phyloP scores from a whole-genome alignment of 2,113 vertebrate species.

The Rynchops niger region DNA sequence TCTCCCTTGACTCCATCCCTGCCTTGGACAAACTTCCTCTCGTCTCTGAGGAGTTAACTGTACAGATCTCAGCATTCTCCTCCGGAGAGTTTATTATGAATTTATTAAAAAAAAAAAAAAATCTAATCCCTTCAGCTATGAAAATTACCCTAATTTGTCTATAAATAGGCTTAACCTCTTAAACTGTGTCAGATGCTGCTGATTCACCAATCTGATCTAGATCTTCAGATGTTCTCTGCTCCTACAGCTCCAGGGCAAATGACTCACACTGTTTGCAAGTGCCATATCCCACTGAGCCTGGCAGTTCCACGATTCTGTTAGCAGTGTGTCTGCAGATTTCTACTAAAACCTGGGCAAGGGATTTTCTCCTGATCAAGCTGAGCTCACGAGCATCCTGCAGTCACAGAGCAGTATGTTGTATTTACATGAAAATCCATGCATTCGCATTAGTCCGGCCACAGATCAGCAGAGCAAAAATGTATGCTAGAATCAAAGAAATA shows the following conservation, averaged over 20 bases:
- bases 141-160: conserved; percentile 55
- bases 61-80: not conserved
- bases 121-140: not conserved
- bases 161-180: conserved; percentile 62
- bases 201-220: conserved; percentile 38
- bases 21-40: not conserved
- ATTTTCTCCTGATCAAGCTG: not conserved
- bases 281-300: not conserved
- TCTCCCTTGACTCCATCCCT: not conserved
- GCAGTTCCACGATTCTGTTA: not conserved
- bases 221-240: conserved; percentile 25
- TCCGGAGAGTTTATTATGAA: conserved; percentile 21
- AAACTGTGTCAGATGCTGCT: conserved; percentile 53
- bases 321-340: not conserved
- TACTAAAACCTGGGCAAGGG: not conserved
- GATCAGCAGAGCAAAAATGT: not conserved
- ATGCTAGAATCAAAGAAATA: not conserved
- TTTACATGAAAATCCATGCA: not conserved
- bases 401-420: not conserved
- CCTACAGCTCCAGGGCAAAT: conserved; percentile 17
- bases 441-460: not conserved
- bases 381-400: not conserved
- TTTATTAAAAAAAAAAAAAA: not conserved
- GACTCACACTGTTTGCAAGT: not conserved
- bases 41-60: not conserved